Base-by-base conservation (phyloP, 1,140 invertebrate species). In the Monomorium pharaonis region DNA sequence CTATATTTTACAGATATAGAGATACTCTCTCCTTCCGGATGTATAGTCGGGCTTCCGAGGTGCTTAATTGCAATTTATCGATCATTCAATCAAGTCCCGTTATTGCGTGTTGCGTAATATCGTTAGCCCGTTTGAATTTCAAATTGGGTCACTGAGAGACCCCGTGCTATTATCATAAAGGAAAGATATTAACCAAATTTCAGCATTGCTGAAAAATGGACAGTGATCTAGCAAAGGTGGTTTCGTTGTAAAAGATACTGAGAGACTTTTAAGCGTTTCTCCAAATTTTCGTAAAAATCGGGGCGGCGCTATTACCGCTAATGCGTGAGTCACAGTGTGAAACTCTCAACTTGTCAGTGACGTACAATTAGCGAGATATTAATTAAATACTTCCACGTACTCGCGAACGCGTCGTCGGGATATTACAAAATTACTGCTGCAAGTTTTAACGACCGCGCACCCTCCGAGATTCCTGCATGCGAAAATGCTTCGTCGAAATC, bases 401-500 rank as follows among this genome's bases (percentile, higher is more conserved):
- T 9, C 14, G 21, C 18, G 33, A 54, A 37, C 37, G n/a, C 18
- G 18, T 3, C n/a, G 9, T 3, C n/a, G 9, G n/a, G 12, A 74
- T 24, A 54, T 21, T n/a, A n/a, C n/a, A n/a, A 54, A 75, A 10
- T 37, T 58, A 33, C 12, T 30, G 30, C 30, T 33, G 16, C 24
- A 49, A 65, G 27, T 77, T 30, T 30, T 33, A 24, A 21, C 24
- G 63, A 27, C 9, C 30, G 49, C 33, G 0, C 49, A n/a, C 18
- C 16, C 4, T 12, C 24, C 10, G 37, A 70, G 33, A 56, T 18
- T 33, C 24, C 10, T n/a, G 37, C 30, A 37, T 10, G 14, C n/a
- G 21, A 88, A 70, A 37, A 94, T 93, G 92, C 84, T 94, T 67
- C 92, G 92, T 18, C 91, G 93, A 74, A 94, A 92, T 70, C 87